A percentile compares a stretch with the other conserved stretches of the same genome.
These are phyloP conservation scores for Lepidocyrtoides sp. DNA, from an alignment of 2,888 invertebrate species.

Conservation along the genomic window DNA sequence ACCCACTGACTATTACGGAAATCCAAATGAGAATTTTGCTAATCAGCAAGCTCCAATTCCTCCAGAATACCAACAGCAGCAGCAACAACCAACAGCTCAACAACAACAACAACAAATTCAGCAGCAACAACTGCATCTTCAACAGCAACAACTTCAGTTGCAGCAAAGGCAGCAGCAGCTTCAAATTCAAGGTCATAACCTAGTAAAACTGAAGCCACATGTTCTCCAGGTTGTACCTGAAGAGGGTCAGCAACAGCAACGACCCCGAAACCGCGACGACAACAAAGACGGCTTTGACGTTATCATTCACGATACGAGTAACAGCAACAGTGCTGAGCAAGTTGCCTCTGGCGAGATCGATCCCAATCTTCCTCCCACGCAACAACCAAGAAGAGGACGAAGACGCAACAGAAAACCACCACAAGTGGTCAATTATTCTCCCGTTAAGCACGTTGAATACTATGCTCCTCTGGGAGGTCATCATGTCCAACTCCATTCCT, in stretches of 20 bases:
- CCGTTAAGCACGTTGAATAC: conserved; percentile 72
- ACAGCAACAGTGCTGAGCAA: conserved; percentile 48
- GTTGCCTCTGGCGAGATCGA: conserved; percentile 52
- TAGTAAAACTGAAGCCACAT: conserved; percentile 52
- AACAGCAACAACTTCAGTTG: conserved; percentile 58
- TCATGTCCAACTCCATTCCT: conserved; percentile 56
- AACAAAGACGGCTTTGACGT: conserved; percentile 65
- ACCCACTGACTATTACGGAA: conserved; percentile 82
- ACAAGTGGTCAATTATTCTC: conserved; percentile 66
- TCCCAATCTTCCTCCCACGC: conserved; percentile 55
- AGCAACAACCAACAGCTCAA: conserved; percentile 64
- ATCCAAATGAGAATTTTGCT: conserved; percentile 79
- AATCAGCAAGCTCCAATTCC: conserved; percentile 65
- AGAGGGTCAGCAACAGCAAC: conserved; percentile 43
- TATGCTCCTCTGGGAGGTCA: conserved; percentile 70
- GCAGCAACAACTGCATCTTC: conserved; percentile 38
- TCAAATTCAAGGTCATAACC: conserved; percentile 50
- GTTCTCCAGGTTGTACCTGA: conserved; percentile 55
- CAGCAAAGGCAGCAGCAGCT: conserved; percentile 51
- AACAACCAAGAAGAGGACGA: conserved; percentile 53
- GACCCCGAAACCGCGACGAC: conserved; percentile 44
- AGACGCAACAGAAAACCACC: conserved; percentile 72
- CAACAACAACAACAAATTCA: conserved; percentile 50
- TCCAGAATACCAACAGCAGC: conserved; percentile 77
- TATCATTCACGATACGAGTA: conserved; percentile 55